Evolutionary conservation across 2,797 vertebrate species (phyloP).

Genomic region (Micrastur ruficollis): DNA sequence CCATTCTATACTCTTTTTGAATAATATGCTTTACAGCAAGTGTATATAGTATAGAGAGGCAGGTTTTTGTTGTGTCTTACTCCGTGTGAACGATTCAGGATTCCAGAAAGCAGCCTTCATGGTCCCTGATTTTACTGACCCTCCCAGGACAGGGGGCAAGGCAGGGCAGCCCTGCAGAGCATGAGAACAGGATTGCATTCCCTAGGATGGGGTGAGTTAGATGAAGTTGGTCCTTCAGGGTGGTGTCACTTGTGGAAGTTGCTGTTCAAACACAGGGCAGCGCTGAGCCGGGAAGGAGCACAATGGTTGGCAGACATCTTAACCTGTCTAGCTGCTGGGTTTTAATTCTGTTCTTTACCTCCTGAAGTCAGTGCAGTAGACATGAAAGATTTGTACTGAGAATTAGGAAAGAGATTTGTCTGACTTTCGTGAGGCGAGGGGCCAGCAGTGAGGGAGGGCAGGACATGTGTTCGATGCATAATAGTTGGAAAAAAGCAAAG

Average conservation of each 20-base stretch:
- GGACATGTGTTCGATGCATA: neutral
- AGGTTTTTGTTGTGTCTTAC: neutral
- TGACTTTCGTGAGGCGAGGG: neutral
- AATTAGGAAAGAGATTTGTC: neutral
- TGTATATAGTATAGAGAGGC: neutral
- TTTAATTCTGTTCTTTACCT: neutral
- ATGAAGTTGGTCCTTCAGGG: neutral
- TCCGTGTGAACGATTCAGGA: neutral
- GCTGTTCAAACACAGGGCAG: neutral
- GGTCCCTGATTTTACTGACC: neutral
- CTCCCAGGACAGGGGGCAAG: neutral
- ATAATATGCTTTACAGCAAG: neutral
- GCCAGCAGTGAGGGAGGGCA: neutral
- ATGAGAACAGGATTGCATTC: neutral
- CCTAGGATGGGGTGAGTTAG: neutral
- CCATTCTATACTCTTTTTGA: neutral
- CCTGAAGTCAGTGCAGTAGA: neutral
- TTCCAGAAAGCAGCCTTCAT: neutral
- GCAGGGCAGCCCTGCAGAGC: neutral
- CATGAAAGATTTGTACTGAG: neutral
- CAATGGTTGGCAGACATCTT: neutral
- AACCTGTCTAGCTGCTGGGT: neutral
- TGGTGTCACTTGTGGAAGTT: neutral
- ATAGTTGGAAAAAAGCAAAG: neutral
- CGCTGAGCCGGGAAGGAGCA: neutral